Evolutionary conservation across 1,140 invertebrate species (phyloP).

Genomic region (Gerris buenoi): DNA sequence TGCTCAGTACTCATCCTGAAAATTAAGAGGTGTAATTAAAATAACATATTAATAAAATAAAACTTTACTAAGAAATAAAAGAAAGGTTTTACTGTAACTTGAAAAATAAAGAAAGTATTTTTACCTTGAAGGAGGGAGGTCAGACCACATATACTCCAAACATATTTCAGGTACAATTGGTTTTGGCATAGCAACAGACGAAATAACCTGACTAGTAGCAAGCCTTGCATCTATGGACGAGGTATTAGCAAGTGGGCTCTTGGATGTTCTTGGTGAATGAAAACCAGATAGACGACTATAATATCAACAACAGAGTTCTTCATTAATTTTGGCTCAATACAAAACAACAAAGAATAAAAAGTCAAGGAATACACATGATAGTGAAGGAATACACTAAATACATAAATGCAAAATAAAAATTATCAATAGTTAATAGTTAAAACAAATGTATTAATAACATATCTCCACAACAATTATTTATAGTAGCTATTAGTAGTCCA

Average conservation of each 20-base stretch:
- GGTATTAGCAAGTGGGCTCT: constrained; percentile 6
- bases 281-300: not conserved
- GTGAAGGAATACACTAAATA: too few relatives aligned
- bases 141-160: constrained; percentile 77
- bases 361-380: too few relatives aligned
- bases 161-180: constrained; percentile 70
- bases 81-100: too few relatives aligned
- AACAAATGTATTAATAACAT: too few relatives aligned
- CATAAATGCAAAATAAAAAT: too few relatives aligned
- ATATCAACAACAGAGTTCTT: not conserved
- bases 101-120: not conserved
- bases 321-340: not conserved
- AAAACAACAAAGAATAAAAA: too few relatives aligned
- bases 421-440: too few relatives aligned
- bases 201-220: constrained; percentile 16
- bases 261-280: not conserved
- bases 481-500: too few relatives aligned
- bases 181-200: constrained; percentile 34
- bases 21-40: not conserved
- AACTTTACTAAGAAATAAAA: too few relatives aligned
- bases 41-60: too few relatives aligned
- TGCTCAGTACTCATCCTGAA: not conserved
- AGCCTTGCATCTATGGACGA: constrained; percentile 20
- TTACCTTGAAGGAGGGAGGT: constrained; percentile 27
- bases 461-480: too few relatives aligned